phyloP scores from a whole-genome alignment of 2,797 vertebrate species.

The Acropternis orthonyx region DNA sequence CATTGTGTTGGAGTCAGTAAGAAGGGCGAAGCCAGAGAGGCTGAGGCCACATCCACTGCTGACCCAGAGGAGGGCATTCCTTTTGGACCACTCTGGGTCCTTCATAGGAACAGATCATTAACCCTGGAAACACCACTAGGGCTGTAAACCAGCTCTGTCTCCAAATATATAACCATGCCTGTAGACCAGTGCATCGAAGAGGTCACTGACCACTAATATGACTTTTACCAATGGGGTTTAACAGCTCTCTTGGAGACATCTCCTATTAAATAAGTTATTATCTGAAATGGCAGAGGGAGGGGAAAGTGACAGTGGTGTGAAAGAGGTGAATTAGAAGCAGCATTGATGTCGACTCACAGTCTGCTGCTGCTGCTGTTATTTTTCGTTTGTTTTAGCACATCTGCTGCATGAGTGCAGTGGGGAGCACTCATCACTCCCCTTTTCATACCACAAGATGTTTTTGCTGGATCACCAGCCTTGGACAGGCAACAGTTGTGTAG shows the following conservation, averaged over 20 bases:
- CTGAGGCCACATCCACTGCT: not conserved
- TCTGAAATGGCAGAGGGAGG: not conserved
- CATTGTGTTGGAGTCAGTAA: not conserved
- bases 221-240: not conserved
- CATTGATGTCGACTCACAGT: not conserved
- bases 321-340: not conserved
- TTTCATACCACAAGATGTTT: not conserved
- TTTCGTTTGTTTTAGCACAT: not conserved
- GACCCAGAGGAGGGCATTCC: not conserved
- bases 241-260: not conserved
- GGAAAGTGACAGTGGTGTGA: not conserved
- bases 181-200: not conserved
- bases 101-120: not conserved
- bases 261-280: not conserved
- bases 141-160: not conserved
- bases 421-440: not conserved
- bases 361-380: not conserved
- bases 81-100: not conserved
- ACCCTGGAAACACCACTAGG: not conserved
- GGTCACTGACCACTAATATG: not conserved
- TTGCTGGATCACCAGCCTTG: not conserved
- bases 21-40: not conserved
- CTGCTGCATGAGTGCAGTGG: accelerated
- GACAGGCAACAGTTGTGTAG: not conserved
- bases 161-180: not conserved